Conservation (phyloP, 2,888 invertebrate species). For the Drosophila mimetica region DNA sequence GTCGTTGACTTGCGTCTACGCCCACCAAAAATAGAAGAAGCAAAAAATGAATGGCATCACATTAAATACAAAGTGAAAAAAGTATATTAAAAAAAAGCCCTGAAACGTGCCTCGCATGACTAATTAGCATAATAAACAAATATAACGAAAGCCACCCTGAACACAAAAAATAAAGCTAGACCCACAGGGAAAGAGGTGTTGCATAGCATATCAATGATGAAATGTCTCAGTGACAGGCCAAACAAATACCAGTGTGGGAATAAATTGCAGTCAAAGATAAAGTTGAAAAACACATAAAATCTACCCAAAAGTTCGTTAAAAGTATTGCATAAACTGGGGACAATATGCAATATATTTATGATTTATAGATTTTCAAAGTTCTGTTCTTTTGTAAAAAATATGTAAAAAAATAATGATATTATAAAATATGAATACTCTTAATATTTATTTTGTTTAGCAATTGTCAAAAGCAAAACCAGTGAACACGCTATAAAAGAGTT, state of each 20-base stretch:
- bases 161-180: slow-evolving; percentile 13
- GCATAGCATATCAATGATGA: slow-evolving; percentile 37
- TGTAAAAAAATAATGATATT: too few species aligned
- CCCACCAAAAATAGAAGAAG: slow-evolving; percentile 47
- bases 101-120: slow-evolving; percentile 61
- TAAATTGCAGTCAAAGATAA: neutral
- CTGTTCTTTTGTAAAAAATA: too few species aligned
- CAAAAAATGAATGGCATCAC: slow-evolving; percentile 49
- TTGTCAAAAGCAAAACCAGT: too few species aligned
- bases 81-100: slow-evolving; percentile 12
- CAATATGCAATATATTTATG: too few species aligned
- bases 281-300: neutral
- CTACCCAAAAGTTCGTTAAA: neutral
- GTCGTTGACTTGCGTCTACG: slow-evolving; percentile 51
- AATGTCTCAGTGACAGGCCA: slow-evolving; percentile 2
- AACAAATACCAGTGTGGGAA: slow-evolving; percentile 14
- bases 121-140: slow-evolving; percentile 58
- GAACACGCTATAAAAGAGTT: slow-evolving; percentile 1
- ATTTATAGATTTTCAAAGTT: too few species aligned
- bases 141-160: slow-evolving; percentile 35
- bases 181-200: slow-evolving; percentile 10
- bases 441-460: too few species aligned
- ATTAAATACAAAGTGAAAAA: slow-evolving; percentile 42
- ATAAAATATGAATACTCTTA: too few species aligned
- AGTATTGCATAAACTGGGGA: neutral